Evolutionary conservation across 23 tunicate genomes (phyloP).

Genomic region (Ascidia mentula): DNA sequence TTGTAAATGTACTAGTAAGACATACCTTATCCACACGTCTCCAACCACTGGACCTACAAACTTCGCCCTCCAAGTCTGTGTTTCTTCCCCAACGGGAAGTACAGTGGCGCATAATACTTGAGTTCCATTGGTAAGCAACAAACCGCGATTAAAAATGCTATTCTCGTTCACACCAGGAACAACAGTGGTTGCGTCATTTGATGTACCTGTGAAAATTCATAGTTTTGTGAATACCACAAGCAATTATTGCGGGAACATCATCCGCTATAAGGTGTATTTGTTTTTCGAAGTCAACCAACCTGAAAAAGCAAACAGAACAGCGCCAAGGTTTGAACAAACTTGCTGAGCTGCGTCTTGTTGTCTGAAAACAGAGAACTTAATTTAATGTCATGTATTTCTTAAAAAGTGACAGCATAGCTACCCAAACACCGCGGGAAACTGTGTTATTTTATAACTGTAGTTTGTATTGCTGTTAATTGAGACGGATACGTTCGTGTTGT

Average conservation of each 20-base stretch:
- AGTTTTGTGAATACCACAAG: background rate
- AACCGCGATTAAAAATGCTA: background rate
- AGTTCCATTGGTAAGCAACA: background rate
- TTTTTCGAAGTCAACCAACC: background rate
- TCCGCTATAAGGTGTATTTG: background rate
- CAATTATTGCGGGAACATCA: no score
- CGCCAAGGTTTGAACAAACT: background rate
- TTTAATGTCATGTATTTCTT: background rate
- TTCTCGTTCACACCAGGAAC: background rate
- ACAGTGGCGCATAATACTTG: background rate
- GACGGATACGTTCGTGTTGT: background rate
- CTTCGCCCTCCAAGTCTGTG: background rate
- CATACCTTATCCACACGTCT: background rate
- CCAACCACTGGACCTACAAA: background rate
- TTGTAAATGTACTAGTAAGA: background rate
- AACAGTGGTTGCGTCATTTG: background rate
- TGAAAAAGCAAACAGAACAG: background rate
- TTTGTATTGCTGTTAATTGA: background rate
- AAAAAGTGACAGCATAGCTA: background rate
- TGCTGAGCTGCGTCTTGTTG: background rate
- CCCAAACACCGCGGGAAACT: slow-evolving; percentile 3
- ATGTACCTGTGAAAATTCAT: background rate
- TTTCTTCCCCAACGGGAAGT: background rate
- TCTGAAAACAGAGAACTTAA: background rate
- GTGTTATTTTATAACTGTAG: background rate